Conservation (phyloP, 2,888 invertebrate species). For the Gibbula magus region DNA sequence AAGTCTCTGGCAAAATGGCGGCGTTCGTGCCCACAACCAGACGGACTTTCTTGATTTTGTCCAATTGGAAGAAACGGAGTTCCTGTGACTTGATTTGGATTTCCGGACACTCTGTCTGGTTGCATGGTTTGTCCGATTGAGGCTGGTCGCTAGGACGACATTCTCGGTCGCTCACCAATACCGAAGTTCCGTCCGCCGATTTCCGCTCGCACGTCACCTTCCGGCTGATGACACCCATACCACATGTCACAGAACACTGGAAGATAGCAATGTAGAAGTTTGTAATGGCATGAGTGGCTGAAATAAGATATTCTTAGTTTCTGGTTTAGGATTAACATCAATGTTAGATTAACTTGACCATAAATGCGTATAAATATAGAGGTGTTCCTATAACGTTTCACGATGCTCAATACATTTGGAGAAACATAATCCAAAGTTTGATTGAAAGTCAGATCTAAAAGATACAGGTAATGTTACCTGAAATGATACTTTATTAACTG, state of each 20-base stretch:
- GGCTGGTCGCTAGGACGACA: slow-evolving; percentile 57
- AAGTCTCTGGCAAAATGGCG: slow-evolving; percentile 65
- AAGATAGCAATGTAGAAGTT: slow-evolving; percentile 34
- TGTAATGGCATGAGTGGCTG: slow-evolving; percentile 24
- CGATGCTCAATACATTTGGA: too few species aligned
- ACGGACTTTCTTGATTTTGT: slow-evolving; percentile 57
- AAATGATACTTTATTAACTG: too few species aligned
- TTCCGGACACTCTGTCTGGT: slow-evolving; percentile 55
- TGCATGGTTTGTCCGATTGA: slow-evolving; percentile 52
- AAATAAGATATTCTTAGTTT: background rate
- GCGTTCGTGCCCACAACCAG: slow-evolving; percentile 65
- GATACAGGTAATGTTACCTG: too few species aligned
- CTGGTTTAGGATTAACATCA: background rate
- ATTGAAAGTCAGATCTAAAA: too few species aligned
- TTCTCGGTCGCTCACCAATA: slow-evolving; percentile 51
- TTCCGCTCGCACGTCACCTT: slow-evolving; percentile 83
- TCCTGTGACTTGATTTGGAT: slow-evolving; percentile 56
- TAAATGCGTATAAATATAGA: background rate
- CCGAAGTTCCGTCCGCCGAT: slow-evolving; percentile 44
- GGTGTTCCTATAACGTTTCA: background rate
- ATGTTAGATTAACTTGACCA: background rate
- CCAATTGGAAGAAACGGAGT: slow-evolving; percentile 63
- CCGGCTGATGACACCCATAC: slow-evolving; percentile 87
- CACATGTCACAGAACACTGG: slow-evolving; percentile 95
- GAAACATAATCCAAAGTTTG: too few species aligned